These are phyloP conservation scores for Montipora foliosa DNA, from an alignment of 64 coral and sea anemone genomes.

Conservation along the genomic window DNA sequence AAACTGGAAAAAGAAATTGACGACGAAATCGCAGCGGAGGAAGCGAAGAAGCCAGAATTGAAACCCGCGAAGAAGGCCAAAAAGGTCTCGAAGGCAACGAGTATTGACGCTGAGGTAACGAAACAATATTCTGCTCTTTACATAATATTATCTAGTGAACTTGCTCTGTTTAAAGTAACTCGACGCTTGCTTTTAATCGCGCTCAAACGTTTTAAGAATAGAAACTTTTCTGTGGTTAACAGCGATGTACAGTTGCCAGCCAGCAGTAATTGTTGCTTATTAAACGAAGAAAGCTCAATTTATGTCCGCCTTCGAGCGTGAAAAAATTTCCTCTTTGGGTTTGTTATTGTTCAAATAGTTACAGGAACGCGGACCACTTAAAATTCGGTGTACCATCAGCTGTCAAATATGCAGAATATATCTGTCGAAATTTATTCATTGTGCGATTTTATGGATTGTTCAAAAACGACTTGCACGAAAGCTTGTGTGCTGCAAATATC, in stretches of 20 bases:
- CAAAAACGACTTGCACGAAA: background rate
- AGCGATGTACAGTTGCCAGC: too few species aligned
- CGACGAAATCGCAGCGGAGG: conserved; percentile 92
- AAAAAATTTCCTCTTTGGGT: background rate
- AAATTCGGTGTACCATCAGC: background rate
- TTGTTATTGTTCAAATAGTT: background rate
- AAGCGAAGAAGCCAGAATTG: conserved; percentile 47
- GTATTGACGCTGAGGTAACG: conserved; percentile 86
- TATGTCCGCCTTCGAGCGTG: background rate
- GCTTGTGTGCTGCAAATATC: too few species aligned
- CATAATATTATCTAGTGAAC: background rate
- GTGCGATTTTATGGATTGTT: background rate
- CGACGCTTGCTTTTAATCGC: background rate
- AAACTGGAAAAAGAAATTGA: conserved; percentile 99
- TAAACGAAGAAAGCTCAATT: too few species aligned
- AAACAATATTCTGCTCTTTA: conserved; percentile 48
- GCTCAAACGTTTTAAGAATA: background rate
- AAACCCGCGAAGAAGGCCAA: conserved; percentile 73
- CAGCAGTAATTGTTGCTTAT: too few species aligned
- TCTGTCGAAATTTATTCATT: background rate
- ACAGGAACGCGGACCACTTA: background rate
- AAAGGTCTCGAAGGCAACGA: conserved; percentile 72
- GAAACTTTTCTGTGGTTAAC: background rate
- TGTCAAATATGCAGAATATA: background rate
- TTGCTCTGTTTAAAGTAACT: background rate